Base-by-base conservation (phyloP, 2,113 vertebrate species). In the Sterrhoptilus dennistouni region DNA sequence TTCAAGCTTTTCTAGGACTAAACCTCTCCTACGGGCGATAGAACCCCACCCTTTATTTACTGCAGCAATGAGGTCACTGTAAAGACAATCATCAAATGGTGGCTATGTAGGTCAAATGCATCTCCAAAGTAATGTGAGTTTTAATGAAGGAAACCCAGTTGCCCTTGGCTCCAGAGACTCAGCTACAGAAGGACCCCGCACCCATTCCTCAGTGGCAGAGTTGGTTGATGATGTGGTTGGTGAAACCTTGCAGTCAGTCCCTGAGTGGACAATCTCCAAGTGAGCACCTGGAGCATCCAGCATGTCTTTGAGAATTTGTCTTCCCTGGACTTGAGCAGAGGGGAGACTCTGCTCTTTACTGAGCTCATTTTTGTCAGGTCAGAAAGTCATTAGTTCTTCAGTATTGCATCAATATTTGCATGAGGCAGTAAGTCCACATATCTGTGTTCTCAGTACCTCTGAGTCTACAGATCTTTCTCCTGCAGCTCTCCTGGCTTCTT, bases 141-240 rank as follows among this genome's bases (percentile, higher is more conserved):
- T 54, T 90, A 83, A 20, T 21, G 42, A 78, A 23, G 14, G 13
- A 61, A 81, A 31, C 12, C 25, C 57, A 2, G 35, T 61, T 63
- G 61, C 12, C n/a, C 8, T 56, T 0, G 0, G 17, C 18, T 68
- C 42, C 52, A 33, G 40, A 83, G 9, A 4, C 33, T 61, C 0
- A 0, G 11, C 10, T 79, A 52, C 8, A 4, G 40, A 36, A 44
- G 24, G 28, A 53, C 11, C 15, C 23, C n/a, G 6, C 10, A 20
- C 11, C 13, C 6, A 3, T 19, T 74, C 20, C 23, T 54, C n/a
- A 11, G 33, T 8, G 54, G 24, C 44, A 47, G 68, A 35, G 20
- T 2, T 4, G 1, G 35, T 17, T 54, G 36, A 3, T 35, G 47
- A 12, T 81, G 47, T 44, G 24, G 5, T 6, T 44, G 76, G 28